phyloP scores from a whole-genome alignment of 2,113 vertebrate species.

The Erinaceus europaeus region DNA sequence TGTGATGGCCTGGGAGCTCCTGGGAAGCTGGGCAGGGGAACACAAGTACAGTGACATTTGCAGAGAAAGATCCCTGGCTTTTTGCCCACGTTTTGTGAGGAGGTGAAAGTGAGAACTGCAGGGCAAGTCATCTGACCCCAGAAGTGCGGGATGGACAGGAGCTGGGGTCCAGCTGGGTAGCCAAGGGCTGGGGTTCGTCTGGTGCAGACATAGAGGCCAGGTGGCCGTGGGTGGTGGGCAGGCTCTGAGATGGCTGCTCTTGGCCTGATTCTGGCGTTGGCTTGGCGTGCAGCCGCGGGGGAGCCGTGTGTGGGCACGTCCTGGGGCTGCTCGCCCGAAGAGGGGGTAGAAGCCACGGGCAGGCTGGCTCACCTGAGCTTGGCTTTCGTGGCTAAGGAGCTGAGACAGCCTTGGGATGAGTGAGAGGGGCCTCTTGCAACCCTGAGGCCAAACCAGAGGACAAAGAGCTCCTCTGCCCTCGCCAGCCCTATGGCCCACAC shows the following conservation, averaged over 20 bases:
- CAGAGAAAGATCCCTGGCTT: background rate
- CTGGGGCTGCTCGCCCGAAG: background rate
- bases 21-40: background rate
- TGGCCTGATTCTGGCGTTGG: conserved; percentile 51
- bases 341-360: background rate
- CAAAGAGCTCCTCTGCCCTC: background rate
- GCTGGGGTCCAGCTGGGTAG: background rate
- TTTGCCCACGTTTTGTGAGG: background rate
- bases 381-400: background rate
- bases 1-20: background rate
- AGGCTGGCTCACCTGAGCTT: background rate
- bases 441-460: background rate
- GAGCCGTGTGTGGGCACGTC: conserved; percentile 60
- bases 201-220: background rate
- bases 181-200: background rate
- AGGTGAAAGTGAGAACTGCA: background rate
- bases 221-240: conserved; percentile 53
- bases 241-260: conserved; percentile 39
- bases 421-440: background rate
- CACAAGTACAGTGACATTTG: background rate
- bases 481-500: background rate
- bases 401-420: background rate
- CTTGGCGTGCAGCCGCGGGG: background rate
- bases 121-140: background rate
- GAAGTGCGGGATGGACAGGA: background rate